phyloP scores from a whole-genome alignment of 1,140 invertebrate species.

The Ceratina calcarata region DNA sequence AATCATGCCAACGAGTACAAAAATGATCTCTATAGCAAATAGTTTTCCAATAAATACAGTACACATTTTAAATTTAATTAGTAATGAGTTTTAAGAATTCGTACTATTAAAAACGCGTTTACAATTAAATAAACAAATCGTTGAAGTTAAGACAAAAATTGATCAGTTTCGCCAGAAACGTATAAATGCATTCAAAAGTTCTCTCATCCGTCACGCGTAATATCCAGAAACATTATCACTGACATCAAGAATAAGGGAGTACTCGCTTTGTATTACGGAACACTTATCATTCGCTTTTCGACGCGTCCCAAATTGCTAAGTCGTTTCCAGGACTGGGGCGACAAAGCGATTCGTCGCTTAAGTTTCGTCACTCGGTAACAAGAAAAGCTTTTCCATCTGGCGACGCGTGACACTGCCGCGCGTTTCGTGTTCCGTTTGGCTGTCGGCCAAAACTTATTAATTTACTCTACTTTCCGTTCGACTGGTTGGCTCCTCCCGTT shows the following conservation, averaged over 20 bases:
- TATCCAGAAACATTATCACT: neutral
- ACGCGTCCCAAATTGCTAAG: constrained; percentile 4
- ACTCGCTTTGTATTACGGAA: constrained; percentile 16
- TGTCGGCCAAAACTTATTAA: constrained; percentile 19
- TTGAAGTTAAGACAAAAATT: too few species aligned
- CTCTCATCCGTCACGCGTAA: neutral
- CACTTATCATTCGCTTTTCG: neutral
- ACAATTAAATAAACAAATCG: too few species aligned
- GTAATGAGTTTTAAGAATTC: too few species aligned
- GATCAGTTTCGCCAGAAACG: too few species aligned
- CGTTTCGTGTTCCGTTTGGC: constrained; percentile 7
- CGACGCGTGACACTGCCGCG: constrained; percentile 1
- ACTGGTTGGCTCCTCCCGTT: constrained; percentile 5
- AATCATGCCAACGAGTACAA: too few species aligned
- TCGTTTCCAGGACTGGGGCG: constrained; percentile 2
- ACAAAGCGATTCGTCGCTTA: constrained; percentile 28
- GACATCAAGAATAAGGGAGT: neutral
- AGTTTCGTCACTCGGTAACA: neutral
- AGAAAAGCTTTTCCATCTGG: constrained; percentile 45
- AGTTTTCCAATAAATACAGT: too few species aligned
- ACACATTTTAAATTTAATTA: too few species aligned
- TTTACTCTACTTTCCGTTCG: constrained; percentile 29
- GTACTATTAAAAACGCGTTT: too few species aligned
- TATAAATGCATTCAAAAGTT: neutral
- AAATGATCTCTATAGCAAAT: too few species aligned